These are phyloP conservation scores for Lasioglossum lativentre DNA, from an alignment of 2,888 invertebrate genomes.

Conservation along the genomic window DNA sequence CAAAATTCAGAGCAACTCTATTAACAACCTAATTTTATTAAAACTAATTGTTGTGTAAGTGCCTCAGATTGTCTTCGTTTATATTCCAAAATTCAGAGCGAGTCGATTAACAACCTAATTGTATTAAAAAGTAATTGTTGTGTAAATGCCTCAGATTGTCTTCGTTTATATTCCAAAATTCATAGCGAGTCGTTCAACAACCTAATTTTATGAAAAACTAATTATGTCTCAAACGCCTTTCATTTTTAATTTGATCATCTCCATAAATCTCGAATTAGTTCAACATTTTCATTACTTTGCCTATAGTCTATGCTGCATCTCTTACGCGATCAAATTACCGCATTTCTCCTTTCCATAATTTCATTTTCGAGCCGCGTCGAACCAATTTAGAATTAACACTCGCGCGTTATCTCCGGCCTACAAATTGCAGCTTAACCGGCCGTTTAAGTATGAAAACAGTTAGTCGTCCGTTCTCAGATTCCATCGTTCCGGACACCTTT, in stretches of 20 bases:
- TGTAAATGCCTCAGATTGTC: no score
- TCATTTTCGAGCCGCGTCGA: not conserved
- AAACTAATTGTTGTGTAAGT: no score
- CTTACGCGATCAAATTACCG: not conserved
- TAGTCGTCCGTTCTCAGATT: not conserved
- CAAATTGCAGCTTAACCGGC: not conserved
- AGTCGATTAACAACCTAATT: no score
- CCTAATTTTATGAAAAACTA: no score
- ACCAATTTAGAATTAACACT: not conserved
- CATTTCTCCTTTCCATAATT: not conserved
- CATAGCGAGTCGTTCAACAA: no score
- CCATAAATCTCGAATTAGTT: not conserved
- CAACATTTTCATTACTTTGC: not conserved
- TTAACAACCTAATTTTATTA: no score
- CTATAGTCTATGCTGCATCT: not conserved
- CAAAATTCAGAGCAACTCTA: no score
- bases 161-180: no score
- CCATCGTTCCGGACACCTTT: conserved; percentile 6
- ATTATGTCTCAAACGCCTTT: not conserved
- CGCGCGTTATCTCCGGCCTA: not conserved
- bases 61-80: no score
- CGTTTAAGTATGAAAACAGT: conserved; percentile 1
- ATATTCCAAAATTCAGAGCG: no score
- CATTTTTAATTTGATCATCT: not conserved
- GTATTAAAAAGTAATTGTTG: no score